These are phyloP conservation scores for Puma concolor DNA, from an alignment of 2,113 vertebrate genomes.

Conservation along the genomic window DNA sequence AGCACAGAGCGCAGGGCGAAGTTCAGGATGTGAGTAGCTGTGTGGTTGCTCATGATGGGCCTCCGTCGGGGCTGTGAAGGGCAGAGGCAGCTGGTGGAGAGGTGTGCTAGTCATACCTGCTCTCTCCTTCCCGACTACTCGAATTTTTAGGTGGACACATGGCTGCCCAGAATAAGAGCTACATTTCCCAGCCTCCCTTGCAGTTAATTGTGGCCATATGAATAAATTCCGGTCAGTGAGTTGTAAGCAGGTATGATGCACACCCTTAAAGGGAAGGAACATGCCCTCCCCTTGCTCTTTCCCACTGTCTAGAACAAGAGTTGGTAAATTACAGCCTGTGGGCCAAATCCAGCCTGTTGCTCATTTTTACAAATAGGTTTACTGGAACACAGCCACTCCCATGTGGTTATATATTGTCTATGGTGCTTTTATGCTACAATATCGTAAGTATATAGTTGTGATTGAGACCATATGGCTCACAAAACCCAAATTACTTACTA, in stretches of 20 bases:
- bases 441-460: not conserved
- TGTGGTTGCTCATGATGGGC: constrained; percentile 98
- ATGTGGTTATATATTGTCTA: not conserved
- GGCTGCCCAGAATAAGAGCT: not conserved
- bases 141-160: not conserved
- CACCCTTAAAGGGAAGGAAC: not conserved
- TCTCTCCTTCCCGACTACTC: not conserved
- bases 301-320: not conserved
- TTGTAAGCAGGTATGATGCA: not conserved
- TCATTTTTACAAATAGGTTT: not conserved
- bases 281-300: not conserved
- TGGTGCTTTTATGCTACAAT: not conserved
- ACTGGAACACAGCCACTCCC: not conserved
- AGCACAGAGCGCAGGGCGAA: constrained; percentile 94
- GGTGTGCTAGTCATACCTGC: not conserved
- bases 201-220: not conserved
- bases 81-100: not conserved
- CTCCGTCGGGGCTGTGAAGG: constrained; percentile 89
- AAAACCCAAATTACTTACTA: not conserved
- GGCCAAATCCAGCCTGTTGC: not conserved
- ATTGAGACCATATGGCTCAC: not conserved
- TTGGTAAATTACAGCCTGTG: not conserved
- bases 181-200: not conserved
- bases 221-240: not conserved
- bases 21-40: constrained; percentile 97